Conservation (phyloP, 1,140 invertebrate genomes). For the Uloborus diversus region DNA sequence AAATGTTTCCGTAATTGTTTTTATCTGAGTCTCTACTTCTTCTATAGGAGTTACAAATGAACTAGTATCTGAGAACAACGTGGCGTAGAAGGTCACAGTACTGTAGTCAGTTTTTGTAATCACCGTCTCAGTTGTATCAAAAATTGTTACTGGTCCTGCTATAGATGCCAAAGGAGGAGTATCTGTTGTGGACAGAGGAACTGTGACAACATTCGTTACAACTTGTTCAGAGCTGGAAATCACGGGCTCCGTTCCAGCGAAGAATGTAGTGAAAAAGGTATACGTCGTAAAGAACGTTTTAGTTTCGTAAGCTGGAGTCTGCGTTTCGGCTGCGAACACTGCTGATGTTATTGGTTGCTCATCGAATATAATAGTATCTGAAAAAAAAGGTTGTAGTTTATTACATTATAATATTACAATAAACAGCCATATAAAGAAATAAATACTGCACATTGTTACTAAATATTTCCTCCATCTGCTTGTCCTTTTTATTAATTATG, state of each 20-base stretch:
- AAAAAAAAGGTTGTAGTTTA: too few species aligned
- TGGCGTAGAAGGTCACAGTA: conserved; percentile 61
- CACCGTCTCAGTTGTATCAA: conserved; percentile 57
- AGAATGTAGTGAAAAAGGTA: conserved; percentile 89
- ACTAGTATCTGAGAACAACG: conserved; percentile 60
- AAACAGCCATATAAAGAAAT: too few species aligned
- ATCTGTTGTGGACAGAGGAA: conserved; percentile 11
- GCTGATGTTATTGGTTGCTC: not conserved
- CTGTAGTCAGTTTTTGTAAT: conserved; percentile 59
- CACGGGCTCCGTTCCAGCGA: conserved; percentile 80
- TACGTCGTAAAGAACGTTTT: conserved; percentile 61
- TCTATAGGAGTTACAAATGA: conserved; percentile 61
- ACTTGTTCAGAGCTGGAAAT: conserved; percentile 83
- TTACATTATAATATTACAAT: too few species aligned
- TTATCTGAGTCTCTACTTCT: conserved; percentile 59
- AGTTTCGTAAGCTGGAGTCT: conserved; percentile 49
- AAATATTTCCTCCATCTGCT: too few species aligned
- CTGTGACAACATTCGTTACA: conserved; percentile 65
- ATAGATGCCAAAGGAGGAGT: not conserved
- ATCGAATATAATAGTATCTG: not conserved
- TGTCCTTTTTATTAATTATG: too few species aligned
- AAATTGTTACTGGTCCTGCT: conserved; percentile 51
- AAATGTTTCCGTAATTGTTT: conserved; percentile 58
- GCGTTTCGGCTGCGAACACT: not conserved
- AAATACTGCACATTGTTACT: too few species aligned